phyloP scores from a whole-genome alignment of 64 coral and sea anemone species.

The Platygyra sinensis region DNA sequence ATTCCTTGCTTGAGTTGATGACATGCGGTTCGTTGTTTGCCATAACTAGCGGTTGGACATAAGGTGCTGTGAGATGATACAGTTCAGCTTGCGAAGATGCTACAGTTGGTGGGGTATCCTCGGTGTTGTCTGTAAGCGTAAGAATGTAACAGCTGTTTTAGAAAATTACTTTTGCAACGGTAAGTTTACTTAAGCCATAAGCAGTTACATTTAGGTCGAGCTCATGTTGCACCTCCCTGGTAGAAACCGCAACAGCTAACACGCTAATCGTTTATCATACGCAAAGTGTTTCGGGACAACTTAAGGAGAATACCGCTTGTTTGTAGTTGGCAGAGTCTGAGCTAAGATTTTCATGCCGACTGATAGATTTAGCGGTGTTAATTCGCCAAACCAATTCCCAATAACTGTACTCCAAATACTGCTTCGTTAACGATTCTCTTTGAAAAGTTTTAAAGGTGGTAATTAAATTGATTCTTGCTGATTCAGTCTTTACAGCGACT shows the following conservation, averaged over 20 bases:
- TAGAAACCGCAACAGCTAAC: slow-evolving; percentile 18
- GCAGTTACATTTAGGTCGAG: not conserved
- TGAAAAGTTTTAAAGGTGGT: not conserved
- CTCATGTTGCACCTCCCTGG: not conserved
- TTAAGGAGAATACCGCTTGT: not conserved
- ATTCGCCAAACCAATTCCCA: not conserved
- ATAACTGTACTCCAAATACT: not conserved
- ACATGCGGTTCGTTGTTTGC: slow-evolving; percentile 15
- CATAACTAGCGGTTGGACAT: slow-evolving; percentile 28
- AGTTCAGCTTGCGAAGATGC: slow-evolving; percentile 29
- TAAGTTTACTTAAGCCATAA: not conserved
- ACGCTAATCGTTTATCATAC: slow-evolving; percentile 41
- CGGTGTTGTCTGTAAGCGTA: not conserved
- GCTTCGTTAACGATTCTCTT: not conserved
- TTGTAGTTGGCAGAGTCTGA: not conserved
- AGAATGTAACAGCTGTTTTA: not conserved
- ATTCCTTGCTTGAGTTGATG: slow-evolving; percentile 19
- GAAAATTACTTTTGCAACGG: not conserved
- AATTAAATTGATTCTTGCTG: not conserved
- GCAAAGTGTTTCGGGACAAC: slow-evolving; percentile 13
- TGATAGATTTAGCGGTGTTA: not conserved
- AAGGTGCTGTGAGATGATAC: slow-evolving; percentile 16
- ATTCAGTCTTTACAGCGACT: not conserved
- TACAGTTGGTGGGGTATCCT: slow-evolving; percentile 34
- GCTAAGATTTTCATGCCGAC: slow-evolving; percentile 29